phyloP scores from a whole-genome alignment of 2,888 invertebrate species.

The Brenthis ino region DNA sequence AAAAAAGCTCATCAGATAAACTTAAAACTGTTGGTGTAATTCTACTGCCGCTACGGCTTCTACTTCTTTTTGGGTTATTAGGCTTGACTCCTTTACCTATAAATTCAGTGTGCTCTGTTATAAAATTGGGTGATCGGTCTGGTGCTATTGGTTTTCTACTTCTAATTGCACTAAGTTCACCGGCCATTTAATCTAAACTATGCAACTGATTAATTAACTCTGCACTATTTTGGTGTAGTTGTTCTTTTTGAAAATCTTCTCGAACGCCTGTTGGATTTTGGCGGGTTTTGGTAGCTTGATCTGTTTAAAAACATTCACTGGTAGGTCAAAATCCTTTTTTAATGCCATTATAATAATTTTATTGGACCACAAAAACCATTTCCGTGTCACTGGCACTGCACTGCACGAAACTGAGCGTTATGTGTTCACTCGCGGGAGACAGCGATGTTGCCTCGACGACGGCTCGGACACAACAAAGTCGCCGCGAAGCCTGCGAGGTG shows the following conservation, averaged over 20 bases:
- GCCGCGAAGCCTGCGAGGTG: slow-evolving; percentile 56
- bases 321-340: slow-evolving; percentile 75
- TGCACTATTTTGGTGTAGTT: slow-evolving; percentile 78
- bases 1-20: slow-evolving; percentile 71
- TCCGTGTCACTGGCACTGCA: slow-evolving; percentile 68
- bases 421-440: slow-evolving; percentile 54
- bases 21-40: slow-evolving; percentile 61
- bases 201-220: slow-evolving; percentile 55
- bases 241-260: slow-evolving; percentile 74
- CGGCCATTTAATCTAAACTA: slow-evolving; percentile 71
- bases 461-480: slow-evolving; percentile 70
- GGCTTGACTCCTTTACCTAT: slow-evolving; percentile 66
- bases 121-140: slow-evolving; percentile 66
- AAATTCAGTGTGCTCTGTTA: slow-evolving; percentile 69
- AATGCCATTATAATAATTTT: slow-evolving; percentile 67
- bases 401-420: slow-evolving; percentile 47
- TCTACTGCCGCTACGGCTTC: slow-evolving; percentile 69
- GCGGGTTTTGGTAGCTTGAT: slow-evolving; percentile 62
- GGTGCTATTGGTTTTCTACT: slow-evolving; percentile 65
- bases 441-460: slow-evolving; percentile 71
- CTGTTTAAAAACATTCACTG: slow-evolving; percentile 71
- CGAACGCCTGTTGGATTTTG: slow-evolving; percentile 67
- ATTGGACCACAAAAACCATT: slow-evolving; percentile 62
- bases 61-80: slow-evolving; percentile 61
- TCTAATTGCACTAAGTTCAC: slow-evolving; percentile 67